Conservation (phyloP, 2,797 vertebrate genomes). For the Parotocinclus haroldoi region DNA sequence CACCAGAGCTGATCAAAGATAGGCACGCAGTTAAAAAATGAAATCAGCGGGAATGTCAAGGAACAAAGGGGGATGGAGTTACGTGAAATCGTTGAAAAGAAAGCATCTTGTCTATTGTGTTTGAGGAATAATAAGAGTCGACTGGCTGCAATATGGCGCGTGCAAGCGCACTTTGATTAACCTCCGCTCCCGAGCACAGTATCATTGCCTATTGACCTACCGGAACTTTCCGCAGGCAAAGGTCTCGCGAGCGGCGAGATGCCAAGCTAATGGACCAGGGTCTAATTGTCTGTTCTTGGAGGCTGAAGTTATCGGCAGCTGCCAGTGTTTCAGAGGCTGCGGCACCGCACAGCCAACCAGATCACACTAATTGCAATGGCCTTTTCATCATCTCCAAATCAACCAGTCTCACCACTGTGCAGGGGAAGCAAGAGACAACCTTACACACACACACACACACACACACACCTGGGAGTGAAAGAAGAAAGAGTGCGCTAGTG, state of each 20-base stretch:
- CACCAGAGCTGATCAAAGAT: slow-evolving; percentile 8
- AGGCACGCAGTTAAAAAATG: slow-evolving; percentile 17
- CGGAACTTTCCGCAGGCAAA: slow-evolving; percentile 75
- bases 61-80: slow-evolving; percentile 23
- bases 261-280: slow-evolving; percentile 68
- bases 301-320: slow-evolving; percentile 91
- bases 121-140: slow-evolving; percentile 26
- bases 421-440: slow-evolving; percentile 59
- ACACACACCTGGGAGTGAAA: background rate
- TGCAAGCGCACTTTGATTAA: slow-evolving; percentile 71
- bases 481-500: no score
- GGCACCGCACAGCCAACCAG: slow-evolving; percentile 80
- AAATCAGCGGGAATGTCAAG: slow-evolving; percentile 30
- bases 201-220: slow-evolving; percentile 81
- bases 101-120: slow-evolving; percentile 20
- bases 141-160: slow-evolving; percentile 23
- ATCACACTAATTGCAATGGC: slow-evolving; percentile 92
- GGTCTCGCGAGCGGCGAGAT: slow-evolving; percentile 77
- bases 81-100: slow-evolving; percentile 20
- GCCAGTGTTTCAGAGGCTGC: slow-evolving; percentile 77
- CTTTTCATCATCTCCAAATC: slow-evolving; percentile 93
- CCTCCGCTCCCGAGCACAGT: slow-evolving; percentile 69
- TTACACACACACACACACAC: slow-evolving; percentile 65
- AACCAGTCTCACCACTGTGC: slow-evolving; percentile 74
- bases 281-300: slow-evolving; percentile 89